phyloP scores from a whole-genome alignment of 2,797 vertebrate species.

The Danio kyathit region DNA sequence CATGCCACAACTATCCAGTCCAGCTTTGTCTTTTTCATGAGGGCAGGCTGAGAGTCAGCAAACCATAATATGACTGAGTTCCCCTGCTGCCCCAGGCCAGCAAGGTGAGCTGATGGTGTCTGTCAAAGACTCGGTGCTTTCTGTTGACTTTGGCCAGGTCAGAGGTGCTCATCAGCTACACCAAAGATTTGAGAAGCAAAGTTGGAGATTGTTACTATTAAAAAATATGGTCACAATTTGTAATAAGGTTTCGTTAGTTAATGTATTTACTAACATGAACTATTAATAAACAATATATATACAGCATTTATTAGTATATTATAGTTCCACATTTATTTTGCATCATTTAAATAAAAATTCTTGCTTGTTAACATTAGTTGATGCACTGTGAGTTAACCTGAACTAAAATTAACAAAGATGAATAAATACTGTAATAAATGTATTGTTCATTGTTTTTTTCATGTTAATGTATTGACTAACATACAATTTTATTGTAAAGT shows the following conservation, averaged over 20 bases:
- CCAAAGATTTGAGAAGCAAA: neutral
- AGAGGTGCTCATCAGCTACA: constrained; percentile 6
- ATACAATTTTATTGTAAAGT: no score
- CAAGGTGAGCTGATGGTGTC: constrained; percentile 23
- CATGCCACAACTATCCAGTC: constrained; percentile 22
- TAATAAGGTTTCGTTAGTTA: no score
- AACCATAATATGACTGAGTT: constrained; percentile 25
- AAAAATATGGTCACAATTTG: no score
- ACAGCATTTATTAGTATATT: no score
- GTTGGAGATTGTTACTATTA: neutral
- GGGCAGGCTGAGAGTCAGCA: constrained; percentile 24
- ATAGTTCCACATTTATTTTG: no score
- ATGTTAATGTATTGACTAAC: no score
- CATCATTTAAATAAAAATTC: no score
- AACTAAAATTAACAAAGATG: no score
- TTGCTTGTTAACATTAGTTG: neutral
- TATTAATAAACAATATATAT: no score
- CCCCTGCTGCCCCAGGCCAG: neutral
- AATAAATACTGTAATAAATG: no score
- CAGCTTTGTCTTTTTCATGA: neutral
- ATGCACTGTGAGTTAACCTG: neutral
- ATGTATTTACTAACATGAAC: no score
- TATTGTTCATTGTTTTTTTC: neutral
- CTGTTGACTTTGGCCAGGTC: neutral
- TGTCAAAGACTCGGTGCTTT: constrained; percentile 18